These are phyloP conservation scores for Harpagifer antarcticus DNA, from an alignment of 2,797 vertebrate genomes.

Conservation along the genomic window DNA sequence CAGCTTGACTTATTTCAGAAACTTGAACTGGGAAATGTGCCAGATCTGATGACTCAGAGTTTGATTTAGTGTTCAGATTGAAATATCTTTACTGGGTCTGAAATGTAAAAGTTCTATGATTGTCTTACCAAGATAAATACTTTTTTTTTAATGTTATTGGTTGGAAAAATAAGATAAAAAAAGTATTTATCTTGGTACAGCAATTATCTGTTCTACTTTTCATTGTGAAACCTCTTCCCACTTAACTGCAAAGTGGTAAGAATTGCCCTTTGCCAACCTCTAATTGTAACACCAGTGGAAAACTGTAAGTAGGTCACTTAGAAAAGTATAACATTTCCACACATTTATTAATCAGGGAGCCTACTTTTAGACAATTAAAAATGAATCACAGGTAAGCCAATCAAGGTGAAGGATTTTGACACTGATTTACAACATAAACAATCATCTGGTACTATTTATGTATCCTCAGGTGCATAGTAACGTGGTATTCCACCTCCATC, in stretches of 20 bases:
- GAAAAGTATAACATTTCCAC: constrained; percentile 12
- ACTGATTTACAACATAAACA: background rate
- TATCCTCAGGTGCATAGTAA: background rate
- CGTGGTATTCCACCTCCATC: background rate
- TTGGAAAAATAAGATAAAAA: too few relatives aligned
- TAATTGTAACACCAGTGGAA: constrained; percentile 16
- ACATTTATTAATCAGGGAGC: constrained; percentile 16
- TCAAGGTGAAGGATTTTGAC: constrained; percentile 33
- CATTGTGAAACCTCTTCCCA: constrained; percentile 14
- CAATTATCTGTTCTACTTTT: constrained; percentile 5
- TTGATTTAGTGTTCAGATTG: background rate
- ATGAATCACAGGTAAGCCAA: constrained; percentile 10
- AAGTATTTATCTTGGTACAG: background rate
- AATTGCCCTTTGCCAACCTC: constrained; percentile 29
- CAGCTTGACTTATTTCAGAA: constrained; percentile 14
- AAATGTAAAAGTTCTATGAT: background rate
- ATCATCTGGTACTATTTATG: background rate
- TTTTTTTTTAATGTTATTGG: too few relatives aligned
- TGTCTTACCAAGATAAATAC: background rate
- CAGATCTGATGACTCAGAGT: background rate
- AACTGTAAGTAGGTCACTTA: constrained; percentile 33
- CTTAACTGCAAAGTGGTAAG: constrained; percentile 19
- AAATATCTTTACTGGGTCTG: background rate
- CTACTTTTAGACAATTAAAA: constrained; percentile 32
- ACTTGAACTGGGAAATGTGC: constrained; percentile 1